Percentiles rank a stretch among this genome's conserved stretches.
Conservation (phyloP, 2,113 vertebrate genomes). For the Oreochromis aureus region DNA sequence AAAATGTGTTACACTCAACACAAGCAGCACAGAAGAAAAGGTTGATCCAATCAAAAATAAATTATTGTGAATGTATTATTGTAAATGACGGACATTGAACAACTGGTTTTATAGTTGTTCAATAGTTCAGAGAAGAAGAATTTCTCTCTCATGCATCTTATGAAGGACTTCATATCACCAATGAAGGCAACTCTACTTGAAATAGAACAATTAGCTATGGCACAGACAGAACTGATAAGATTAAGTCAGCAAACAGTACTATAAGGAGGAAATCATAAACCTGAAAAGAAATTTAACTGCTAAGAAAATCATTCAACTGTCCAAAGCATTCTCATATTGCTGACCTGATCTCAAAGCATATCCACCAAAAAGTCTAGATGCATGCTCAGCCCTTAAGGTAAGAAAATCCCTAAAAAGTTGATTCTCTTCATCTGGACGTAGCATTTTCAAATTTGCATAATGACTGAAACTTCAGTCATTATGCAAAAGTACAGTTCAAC, state of each 20-base stretch:
- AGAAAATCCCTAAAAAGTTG: too few species aligned
- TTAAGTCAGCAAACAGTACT: neutral
- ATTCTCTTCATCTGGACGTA: too few species aligned
- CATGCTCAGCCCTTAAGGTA: too few species aligned
- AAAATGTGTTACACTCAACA: neutral
- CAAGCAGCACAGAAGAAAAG: neutral
- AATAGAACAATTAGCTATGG: neutral
- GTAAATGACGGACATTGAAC: neutral
- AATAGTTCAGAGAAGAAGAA: neutral
- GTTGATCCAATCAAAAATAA: neutral
- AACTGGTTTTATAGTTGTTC: neutral
- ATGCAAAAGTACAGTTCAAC: too few species aligned
- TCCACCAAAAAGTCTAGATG: neutral
- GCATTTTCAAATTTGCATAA: too few species aligned
- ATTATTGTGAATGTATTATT: neutral
- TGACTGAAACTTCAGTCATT: too few species aligned
- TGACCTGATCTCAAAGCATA: neutral
- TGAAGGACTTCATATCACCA: neutral
- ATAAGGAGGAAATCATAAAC: neutral
- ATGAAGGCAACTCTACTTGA: neutral
- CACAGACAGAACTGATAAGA: neutral
- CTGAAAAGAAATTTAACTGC: neutral
- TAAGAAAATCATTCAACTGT: neutral
- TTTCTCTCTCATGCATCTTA: neutral
- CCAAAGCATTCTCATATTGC: neutral